phyloP scores from a whole-genome alignment of 2,888 invertebrate genomes.

The Drosophila nr. perissopoda region DNA sequence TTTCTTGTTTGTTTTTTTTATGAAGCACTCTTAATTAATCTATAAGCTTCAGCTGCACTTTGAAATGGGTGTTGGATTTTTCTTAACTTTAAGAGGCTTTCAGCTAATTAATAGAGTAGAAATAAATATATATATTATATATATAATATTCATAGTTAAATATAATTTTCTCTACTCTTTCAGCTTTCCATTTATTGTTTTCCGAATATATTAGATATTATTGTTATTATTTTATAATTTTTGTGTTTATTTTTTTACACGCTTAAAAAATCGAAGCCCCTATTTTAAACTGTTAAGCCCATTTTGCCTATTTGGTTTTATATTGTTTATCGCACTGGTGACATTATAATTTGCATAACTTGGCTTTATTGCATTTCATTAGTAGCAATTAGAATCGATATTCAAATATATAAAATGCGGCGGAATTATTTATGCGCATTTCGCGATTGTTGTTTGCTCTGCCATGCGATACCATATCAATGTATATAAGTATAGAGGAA shows the following conservation, averaged over 20 bases:
- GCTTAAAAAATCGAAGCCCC: conserved; percentile 8
- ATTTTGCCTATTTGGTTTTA: not conserved
- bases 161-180: not conserved
- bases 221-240: not conserved
- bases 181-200: not conserved
- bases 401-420: conserved; percentile 43
- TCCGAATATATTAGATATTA: not conserved
- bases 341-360: conserved; percentile 59
- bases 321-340: conserved; percentile 48
- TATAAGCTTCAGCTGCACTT: conserved; percentile 22
- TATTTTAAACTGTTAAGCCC: conserved; percentile 15
- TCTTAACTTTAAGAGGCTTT: not conserved
- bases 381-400: conserved; percentile 51
- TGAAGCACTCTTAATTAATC: conserved; percentile 36
- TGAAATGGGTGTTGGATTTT: conserved; percentile 7
- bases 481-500: conserved; percentile 4
- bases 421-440: conserved; percentile 41
- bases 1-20: conserved; percentile 22
- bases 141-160: no score
- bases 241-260: not conserved
- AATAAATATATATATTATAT: not conserved
- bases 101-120: not conserved
- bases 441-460: conserved; percentile 32
- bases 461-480: conserved; percentile 31
- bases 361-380: conserved; percentile 52